These are phyloP conservation scores for Poeciliopsis infans DNA, from an alignment of 2,797 vertebrate species.

Conservation along the genomic window DNA sequence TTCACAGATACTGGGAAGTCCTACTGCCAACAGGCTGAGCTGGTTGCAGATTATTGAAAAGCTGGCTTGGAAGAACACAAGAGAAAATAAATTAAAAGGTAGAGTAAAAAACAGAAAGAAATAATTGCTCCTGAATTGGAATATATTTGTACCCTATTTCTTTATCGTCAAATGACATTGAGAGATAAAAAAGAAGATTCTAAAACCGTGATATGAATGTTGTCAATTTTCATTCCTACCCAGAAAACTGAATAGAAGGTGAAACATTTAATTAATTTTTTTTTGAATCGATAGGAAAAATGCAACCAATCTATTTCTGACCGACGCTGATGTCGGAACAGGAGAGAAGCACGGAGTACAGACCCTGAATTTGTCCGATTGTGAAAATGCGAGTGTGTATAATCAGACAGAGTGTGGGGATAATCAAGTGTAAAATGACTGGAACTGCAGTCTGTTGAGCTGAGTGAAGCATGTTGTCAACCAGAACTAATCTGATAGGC, in stretches of 20 bases:
- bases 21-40: background rate
- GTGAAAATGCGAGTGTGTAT: slow-evolving; percentile 27
- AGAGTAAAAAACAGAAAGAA: background rate
- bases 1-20: background rate
- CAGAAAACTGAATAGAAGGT: background rate
- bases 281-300: background rate
- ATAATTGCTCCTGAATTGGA: background rate
- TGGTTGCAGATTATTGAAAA: background rate
- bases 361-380: background rate
- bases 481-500: slow-evolving; percentile 55
- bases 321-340: background rate
- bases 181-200: background rate
- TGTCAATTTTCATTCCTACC: background rate
- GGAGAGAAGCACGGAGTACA: background rate
- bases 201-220: background rate
- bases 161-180: background rate
- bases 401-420: slow-evolving; percentile 26
- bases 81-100: background rate
- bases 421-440: slow-evolving; percentile 52
- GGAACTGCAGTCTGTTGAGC: slow-evolving; percentile 36
- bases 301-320: background rate
- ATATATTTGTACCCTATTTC: background rate
- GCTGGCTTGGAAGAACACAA: background rate
- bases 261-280: background rate
- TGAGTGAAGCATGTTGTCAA: slow-evolving; percentile 35